Percentiles rank a stretch among this genome's conserved stretches.
Conservation (phyloP, 2,888 invertebrate species). For the Caenorhabditis auriculariae region DNA sequence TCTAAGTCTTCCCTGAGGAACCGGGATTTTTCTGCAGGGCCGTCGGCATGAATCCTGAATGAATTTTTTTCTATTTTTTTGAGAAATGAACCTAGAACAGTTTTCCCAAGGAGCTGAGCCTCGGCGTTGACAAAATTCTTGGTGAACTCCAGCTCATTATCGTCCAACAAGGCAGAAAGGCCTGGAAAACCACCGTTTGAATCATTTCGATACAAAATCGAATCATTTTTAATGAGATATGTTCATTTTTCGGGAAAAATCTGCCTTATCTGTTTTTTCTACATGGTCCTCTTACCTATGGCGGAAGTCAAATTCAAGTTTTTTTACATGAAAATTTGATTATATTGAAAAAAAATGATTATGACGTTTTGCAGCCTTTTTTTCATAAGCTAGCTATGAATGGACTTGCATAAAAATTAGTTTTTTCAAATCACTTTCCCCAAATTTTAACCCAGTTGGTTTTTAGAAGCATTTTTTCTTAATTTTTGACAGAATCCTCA, state of each 20-base stretch:
- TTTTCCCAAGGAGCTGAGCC: slow-evolving; percentile 21
- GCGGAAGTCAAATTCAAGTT: no score
- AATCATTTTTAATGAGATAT: not conserved
- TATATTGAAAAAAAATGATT: no score
- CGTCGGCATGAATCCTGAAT: slow-evolving; percentile 37
- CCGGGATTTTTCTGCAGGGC: slow-evolving; percentile 36
- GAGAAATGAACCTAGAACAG: slow-evolving; percentile 14
- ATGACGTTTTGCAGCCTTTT: no score
- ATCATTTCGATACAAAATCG: not conserved
- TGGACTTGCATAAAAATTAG: no score
- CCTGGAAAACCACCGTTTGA: not conserved
- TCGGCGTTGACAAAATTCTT: slow-evolving; percentile 29
- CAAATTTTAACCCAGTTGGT: no score
- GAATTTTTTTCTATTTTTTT: not conserved
- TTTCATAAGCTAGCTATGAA: no score
- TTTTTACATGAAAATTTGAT: no score
- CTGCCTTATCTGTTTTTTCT: no score
- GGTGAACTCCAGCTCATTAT: slow-evolving; percentile 36
- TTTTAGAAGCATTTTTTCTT: no score
- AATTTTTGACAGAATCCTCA: no score
- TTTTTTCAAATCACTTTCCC: no score
- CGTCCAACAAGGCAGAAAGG: slow-evolving; percentile 24
- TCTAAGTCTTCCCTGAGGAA: slow-evolving; percentile 13
- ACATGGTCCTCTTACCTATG: no score
- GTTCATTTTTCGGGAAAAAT: not conserved